Base-by-base conservation (phyloP, 2,888 invertebrate species). In the Acrobasis suavella region DNA sequence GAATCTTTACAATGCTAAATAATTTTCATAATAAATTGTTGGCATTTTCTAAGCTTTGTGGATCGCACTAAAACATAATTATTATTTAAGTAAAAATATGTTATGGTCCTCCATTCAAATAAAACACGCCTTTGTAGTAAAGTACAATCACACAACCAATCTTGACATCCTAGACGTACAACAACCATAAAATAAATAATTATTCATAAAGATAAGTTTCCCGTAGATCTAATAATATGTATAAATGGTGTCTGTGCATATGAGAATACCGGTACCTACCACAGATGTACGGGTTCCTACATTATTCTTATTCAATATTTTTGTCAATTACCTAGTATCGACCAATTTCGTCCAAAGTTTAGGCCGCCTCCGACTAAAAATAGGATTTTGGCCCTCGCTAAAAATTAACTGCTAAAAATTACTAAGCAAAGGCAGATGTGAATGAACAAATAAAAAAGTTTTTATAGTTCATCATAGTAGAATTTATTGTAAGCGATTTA, bases 131-230 rank as follows among this genome's bases (percentile, higher is more conserved):
- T 46, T n/a, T n/a, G n/a, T 46, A 46, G n/a, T 46, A n/a, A 46
- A n/a, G 46, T 46, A 46, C 46, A 42, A 12, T 42, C 12, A 46
- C n/a, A 46, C 46, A 46, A 46, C 46, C 46, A 46, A 46, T 46
- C 22, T 52, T 52, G 52, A 32, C 58, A 46, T 38, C 9, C 80
- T 78, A 76, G 73, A 69, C 70, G 68, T 72, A 73, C 70, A 74
- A 76, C 71, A 74, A 75, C 71, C 72, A 68, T 68, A 72, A 72
- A 65, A 62, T 72, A 70, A 70, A 72, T 70, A 68, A 74, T 70
- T 70, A 73, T 70, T 72, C 67, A 71, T 64, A 32, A 22, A 58
- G 12, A 46, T 51, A 50, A 37, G 14, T 61, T 56, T 56, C 32
- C 22, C 17, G 16, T 56, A 60, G 5, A 42, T 58, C 14, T 42